Evolutionary conservation across 2,888 invertebrate species (phyloP), one percentile per base, ranked within the genome.

Genomic region (Oligia latruncula): DNA sequence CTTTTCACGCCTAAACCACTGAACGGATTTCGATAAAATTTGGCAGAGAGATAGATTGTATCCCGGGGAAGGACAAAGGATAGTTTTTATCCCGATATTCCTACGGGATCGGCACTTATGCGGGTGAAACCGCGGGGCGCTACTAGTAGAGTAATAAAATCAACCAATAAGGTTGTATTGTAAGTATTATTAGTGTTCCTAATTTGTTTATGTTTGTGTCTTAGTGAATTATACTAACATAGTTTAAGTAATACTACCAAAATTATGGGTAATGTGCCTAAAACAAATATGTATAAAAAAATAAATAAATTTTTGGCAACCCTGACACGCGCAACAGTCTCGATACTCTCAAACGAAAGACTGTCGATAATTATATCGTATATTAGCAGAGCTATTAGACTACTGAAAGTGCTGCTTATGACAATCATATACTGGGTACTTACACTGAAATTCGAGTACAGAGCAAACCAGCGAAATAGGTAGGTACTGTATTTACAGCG

Each of bases 351-450:
- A 62, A 86, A 82, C 58, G 78, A 88, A 80, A 87, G 67, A 80
- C 85, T 70, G 80, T 78, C 81, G 71, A 83, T 82, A 89, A 88
- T 85, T 80, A 76, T 77, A 82, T 77, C 83, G 74, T 83, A 83
- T 88, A 87, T 85, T 86, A 81, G 75, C 82, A 78, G 78, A 74
- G 79, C 67, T 76, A 81, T 87, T 86, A 86, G 66, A 86, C 66
- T 65, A 74, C 88, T 88, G 78, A 81, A 78, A 84, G 82, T 84
- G 77, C 11, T 64, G 66, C 35, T 71, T 60, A 77, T 52, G n/a
- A 67, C 43, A 52, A 67, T 55, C 49, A 64, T n/a, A 65, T 43
- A 43, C 17, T 64, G 13, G 29, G 20, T 20, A 80, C 29, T 29
- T 29, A 29, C 72, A 46, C 20, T 35, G 40, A 74, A 6, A 40